phyloP scores from a whole-genome alignment of 2,888 invertebrate species.

The Hartigia nigra region DNA sequence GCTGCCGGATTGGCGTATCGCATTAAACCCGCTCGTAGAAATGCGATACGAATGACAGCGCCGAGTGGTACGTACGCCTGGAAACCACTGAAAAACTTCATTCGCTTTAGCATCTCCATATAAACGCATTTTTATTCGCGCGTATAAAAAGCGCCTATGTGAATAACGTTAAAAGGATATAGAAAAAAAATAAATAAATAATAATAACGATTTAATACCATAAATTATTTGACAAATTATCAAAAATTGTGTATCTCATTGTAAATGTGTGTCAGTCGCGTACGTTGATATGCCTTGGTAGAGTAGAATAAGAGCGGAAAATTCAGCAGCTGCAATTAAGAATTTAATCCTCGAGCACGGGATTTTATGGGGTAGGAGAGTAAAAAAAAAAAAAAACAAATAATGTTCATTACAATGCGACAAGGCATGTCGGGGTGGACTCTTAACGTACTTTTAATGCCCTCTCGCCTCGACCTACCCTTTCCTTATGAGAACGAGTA shows the following conservation, averaged over 20 bases:
- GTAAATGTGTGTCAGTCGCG: background rate
- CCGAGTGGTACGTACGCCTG: background rate
- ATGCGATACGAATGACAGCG: background rate
- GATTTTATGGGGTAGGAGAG: slow-evolving; percentile 6
- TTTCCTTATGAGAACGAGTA: background rate
- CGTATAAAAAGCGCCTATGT: background rate
- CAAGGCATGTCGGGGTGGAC: slow-evolving; percentile 11
- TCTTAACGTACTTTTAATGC: slow-evolving; percentile 30
- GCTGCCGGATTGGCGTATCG: background rate
- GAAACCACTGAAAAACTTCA: background rate
- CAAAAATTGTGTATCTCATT: background rate
- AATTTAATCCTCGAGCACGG: background rate
- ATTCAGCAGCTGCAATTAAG: background rate
- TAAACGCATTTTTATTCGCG: background rate
- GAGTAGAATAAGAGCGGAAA: background rate
- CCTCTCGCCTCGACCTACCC: slow-evolving; percentile 11
- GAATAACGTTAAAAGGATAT: background rate
- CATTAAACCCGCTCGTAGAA: background rate
- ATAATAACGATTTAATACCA: background rate
- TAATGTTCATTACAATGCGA: slow-evolving; percentile 26
- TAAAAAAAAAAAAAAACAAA: background rate
- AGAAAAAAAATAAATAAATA: background rate
- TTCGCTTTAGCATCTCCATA: background rate
- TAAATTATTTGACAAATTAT: background rate
- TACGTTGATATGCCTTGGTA: too few relatives aligned